Conservation (phyloP, 2,797 vertebrate genomes). For the Thaleichthys pacificus region DNA sequence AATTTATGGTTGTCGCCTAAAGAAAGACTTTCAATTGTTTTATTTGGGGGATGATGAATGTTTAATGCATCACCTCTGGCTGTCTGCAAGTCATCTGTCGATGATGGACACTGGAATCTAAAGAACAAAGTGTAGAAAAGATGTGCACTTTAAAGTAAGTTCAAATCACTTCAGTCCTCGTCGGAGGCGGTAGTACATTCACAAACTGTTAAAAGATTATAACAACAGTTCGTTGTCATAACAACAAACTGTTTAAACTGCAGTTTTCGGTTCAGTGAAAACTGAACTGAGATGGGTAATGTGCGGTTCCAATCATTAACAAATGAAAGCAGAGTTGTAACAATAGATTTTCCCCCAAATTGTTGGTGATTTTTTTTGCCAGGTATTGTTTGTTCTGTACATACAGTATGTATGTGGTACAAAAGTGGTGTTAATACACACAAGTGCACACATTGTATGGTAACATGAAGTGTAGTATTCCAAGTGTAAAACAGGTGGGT, state of each 20-base stretch:
- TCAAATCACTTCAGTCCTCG: slow-evolving; percentile 54
- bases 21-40: slow-evolving; percentile 29
- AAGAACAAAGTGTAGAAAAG: slow-evolving; percentile 2
- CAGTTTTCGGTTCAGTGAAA: slow-evolving; percentile 39
- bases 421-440: slow-evolving; percentile 23
- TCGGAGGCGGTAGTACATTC: slow-evolving; percentile 69
- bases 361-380: background rate
- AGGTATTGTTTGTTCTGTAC: slow-evolving; percentile 61
- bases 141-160: slow-evolving; percentile 25
- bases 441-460: slow-evolving; percentile 57
- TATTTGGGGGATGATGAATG: slow-evolving; percentile 35
- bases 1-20: slow-evolving; percentile 37
- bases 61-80: background rate
- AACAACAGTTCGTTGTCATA: slow-evolving; percentile 23
- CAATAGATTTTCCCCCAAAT: background rate
- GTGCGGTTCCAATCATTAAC: background rate
- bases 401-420: slow-evolving; percentile 55
- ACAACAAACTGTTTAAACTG: no score
- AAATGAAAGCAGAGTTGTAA: background rate
- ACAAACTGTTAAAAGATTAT: slow-evolving; percentile 59
- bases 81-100: slow-evolving; percentile 17
- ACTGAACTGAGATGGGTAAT: slow-evolving; percentile 28
- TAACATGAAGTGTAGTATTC: slow-evolving; percentile 57
- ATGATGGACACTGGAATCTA: slow-evolving; percentile 17
- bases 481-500: slow-evolving; percentile 52